Conservation (phyloP, 1,140 invertebrate species). For the Pemphigus obesinymphae region DNA sequence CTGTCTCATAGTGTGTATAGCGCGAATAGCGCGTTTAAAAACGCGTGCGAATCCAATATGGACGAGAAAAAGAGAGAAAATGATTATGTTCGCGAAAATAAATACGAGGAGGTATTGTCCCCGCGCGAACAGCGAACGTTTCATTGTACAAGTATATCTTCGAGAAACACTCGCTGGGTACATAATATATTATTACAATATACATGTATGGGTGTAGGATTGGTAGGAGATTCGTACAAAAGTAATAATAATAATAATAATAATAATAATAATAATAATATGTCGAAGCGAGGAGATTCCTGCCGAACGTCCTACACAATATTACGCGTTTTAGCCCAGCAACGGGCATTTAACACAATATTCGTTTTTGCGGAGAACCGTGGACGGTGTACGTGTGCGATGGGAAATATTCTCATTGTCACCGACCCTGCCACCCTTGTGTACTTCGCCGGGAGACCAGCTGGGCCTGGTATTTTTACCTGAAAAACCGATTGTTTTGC, state of each 20-base stretch:
- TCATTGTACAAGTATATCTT: not conserved
- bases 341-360: not conserved
- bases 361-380: constrained; percentile 23
- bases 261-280: constrained; percentile 4
- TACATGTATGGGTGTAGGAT: not conserved
- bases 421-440: constrained; percentile 24
- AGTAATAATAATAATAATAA: too few species aligned
- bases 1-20: too few species aligned
- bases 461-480: constrained; percentile 30
- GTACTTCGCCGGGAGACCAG: not conserved
- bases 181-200: not conserved
- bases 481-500: constrained; percentile 39
- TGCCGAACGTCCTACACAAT: not conserved
- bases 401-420: constrained; percentile 39
- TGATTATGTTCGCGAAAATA: not conserved
- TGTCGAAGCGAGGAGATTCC: not conserved
- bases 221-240: not conserved
- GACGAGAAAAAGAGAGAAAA: not conserved
- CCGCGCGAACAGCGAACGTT: too few species aligned
- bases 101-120: not conserved
- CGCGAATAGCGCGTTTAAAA: not conserved
- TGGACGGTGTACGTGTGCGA: not conserved
- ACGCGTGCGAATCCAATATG: not conserved
- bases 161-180: too few species aligned
- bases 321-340: not conserved